Evolutionary conservation across 2,888 invertebrate species (phyloP).

Genomic region (Podabrus alpinus): DNA sequence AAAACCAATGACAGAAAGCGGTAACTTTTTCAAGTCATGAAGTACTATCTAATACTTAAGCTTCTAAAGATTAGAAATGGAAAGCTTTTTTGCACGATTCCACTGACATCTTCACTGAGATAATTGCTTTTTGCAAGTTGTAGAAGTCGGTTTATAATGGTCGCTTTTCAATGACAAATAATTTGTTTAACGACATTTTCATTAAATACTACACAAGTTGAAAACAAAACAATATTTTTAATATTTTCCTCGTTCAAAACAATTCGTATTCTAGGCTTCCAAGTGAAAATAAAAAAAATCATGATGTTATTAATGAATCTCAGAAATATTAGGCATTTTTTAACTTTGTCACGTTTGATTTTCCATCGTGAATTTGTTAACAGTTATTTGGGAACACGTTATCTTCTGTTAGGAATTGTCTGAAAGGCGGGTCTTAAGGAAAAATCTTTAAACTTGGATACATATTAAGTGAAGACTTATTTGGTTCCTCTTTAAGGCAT

Average conservation of each 20-base stretch:
- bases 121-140: background rate
- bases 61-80: background rate
- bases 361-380: no score
- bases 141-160: background rate
- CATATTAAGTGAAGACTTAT: no score
- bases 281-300: no score
- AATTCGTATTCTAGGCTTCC: background rate
- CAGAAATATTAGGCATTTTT: no score
- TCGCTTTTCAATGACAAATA: background rate
- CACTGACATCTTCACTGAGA: background rate
- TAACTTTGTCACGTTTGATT: no score
- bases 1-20: background rate
- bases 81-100: background rate
- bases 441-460: no score
- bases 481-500: no score
- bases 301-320: no score
- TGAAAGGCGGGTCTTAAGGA: no score
- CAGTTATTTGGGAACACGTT: no score
- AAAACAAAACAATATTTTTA: no score
- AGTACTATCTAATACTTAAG: background rate
- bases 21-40: background rate
- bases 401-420: no score
- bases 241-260: background rate
- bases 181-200: background rate
- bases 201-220: background rate